Conservation (phyloP, 2,888 invertebrate genomes). For the Balanococcus diminutus region DNA sequence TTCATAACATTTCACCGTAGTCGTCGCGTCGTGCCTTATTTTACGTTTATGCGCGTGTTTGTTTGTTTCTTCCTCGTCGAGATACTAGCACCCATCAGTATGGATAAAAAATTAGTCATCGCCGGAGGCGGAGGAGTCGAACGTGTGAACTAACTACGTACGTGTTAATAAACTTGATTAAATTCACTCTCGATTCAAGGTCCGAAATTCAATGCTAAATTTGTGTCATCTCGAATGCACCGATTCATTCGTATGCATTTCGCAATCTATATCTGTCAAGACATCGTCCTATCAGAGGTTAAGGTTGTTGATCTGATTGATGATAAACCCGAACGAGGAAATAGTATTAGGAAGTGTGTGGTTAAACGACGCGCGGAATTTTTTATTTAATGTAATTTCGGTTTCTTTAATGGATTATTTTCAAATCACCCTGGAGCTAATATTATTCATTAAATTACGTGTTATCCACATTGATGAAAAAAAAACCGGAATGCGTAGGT, state of each 20-base stretch:
- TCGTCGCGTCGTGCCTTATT: not conserved
- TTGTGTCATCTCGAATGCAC: not conserved
- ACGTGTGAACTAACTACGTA: not conserved
- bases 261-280: not conserved
- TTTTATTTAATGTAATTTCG: not conserved
- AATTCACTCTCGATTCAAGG: conserved; percentile 1
- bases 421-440: not conserved
- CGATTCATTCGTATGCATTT: conserved; percentile 21
- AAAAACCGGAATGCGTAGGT: not conserved
- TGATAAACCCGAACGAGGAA: not conserved
- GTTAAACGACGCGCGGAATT: not conserved
- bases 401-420: not conserved
- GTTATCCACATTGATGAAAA: not conserved
- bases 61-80: not conserved
- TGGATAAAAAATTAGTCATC: not conserved
- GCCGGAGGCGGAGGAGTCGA: too few species aligned
- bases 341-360: not conserved
- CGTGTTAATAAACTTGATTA: conserved; percentile 36
- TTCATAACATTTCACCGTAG: not conserved
- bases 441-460: not conserved
- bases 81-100: not conserved
- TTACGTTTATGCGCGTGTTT: not conserved
- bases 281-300: not conserved
- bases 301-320: conserved; percentile 5
- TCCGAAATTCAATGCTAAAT: not conserved